Evolutionary conservation across 2,797 vertebrate species (phyloP), one percentile per base, ranked within the genome.

Genomic region (Urosaurus nigricauda): DNA sequence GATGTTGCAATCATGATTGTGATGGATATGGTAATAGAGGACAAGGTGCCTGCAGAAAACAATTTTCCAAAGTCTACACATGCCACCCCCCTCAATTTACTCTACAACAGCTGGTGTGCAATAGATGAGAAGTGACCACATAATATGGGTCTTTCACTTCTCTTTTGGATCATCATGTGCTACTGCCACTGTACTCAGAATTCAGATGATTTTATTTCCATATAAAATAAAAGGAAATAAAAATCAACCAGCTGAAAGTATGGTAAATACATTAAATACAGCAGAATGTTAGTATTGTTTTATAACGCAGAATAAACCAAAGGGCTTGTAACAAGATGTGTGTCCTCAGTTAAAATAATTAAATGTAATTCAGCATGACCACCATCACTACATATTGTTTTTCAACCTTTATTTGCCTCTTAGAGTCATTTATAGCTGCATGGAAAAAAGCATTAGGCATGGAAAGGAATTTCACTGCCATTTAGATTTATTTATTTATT

Each of bases 81-180:
- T 91, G 88, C 84, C 88, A 29, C 89, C 13, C n/a, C 35, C 85
- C 91, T 77, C 82, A 84, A 93, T 90, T 90, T 77, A 81, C 92
- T 92, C 56, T 74, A 74, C 35, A 79, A 32, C 83, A 91, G 26
- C 85, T 90, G 51, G 79, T 90, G 2, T 70, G 12, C 83, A 93
- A 88, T 17, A 63, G 88, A 65, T 79, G 86, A 91, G 94, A 94
- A 92, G 56, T 92, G 79, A 74, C 58, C 86, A 91, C 89, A 93
- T 87, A 94, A 90, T 92, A 87, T 7, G 78, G 3, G n/a, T 74
- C 88, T 88, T 92, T 92, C 92, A 90, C 68, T 26, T 87, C n/a
- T 17, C 0, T 90, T 89, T 87, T 90, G 24, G 43, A 60, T 79
- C 43, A 85, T 82, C 5, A 2, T 81, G 87, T 87, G 53, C 79